These are phyloP conservation scores for Myopa testacea DNA, from an alignment of 2,888 invertebrate species.

Conservation along the genomic window DNA sequence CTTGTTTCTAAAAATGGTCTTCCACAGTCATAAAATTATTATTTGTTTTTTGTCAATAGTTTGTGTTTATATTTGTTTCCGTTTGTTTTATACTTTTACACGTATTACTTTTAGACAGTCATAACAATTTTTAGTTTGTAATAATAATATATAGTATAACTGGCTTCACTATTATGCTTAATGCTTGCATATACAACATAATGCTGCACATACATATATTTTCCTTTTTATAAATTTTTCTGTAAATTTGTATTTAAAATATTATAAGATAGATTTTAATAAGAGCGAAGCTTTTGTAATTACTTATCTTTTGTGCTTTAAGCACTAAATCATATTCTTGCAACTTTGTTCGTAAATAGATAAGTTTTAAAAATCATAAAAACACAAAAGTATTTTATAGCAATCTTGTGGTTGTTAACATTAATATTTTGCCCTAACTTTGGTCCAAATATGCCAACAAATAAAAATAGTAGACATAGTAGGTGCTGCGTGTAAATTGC, in stretches of 20 bases:
- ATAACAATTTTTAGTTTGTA: conserved; percentile 32
- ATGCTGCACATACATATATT: not conserved
- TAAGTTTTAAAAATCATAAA: not conserved
- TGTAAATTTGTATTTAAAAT: conserved; percentile 23
- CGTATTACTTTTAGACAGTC: conserved; percentile 34
- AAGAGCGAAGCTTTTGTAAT: conserved; percentile 22
- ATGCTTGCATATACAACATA: not conserved
- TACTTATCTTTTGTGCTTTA: not conserved
- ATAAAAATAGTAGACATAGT: conserved; percentile 5
- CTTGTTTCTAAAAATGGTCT: too few relatives aligned
- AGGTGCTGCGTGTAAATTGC: conserved; percentile 5
- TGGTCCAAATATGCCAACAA: conserved; percentile 35
- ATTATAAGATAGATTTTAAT: conserved; percentile 5
- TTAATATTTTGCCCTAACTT: conserved; percentile 5
- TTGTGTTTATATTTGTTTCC: conserved; percentile 24
- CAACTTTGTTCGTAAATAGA: conserved; percentile 18
- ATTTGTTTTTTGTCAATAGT: conserved; percentile 1
- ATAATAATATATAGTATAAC: conserved; percentile 27
- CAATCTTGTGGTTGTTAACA: not conserved
- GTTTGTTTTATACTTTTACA: conserved; percentile 23
- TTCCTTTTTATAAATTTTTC: not conserved
- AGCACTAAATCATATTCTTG: conserved; percentile 20
- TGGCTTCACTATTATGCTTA: conserved; percentile 17
- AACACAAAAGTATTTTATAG: conserved; percentile 7
- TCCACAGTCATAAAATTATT: not conserved